Evolutionary conservation across 2,113 vertebrate species (phyloP).

Genomic region (Atrichornis clamosus): DNA sequence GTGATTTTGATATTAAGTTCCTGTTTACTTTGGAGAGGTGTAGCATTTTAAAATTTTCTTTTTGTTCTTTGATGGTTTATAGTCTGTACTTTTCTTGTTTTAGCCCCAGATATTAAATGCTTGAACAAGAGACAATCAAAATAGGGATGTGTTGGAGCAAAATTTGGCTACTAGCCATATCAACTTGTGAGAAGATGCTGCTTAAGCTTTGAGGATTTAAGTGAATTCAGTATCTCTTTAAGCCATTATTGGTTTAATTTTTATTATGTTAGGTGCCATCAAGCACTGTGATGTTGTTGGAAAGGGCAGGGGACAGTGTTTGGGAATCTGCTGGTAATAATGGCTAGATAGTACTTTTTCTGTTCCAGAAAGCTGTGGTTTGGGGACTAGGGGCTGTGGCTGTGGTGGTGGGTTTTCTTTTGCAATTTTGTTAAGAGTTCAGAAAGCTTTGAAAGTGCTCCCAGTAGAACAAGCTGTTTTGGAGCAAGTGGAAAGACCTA

Average conservation of each 20-base stretch:
- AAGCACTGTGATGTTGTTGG: neutral
- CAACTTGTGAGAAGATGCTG: neutral
- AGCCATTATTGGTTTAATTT: neutral
- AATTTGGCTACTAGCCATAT: neutral
- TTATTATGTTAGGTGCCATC: neutral
- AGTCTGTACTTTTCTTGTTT: neutral
- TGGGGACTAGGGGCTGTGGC: neutral
- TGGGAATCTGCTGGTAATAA: neutral
- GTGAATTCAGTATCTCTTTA: neutral
- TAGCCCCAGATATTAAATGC: neutral
- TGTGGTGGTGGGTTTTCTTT: neutral
- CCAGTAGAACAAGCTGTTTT: neutral
- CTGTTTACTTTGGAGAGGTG: neutral
- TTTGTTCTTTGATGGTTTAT: neutral
- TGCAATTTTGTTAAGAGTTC: neutral
- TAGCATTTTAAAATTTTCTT: neutral
- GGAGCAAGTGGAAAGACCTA: neutral
- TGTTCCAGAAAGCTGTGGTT: neutral
- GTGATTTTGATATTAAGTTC: neutral
- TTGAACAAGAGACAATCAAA: neutral
- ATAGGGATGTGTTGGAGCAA: neutral
- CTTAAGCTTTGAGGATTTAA: neutral
- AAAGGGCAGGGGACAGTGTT: neutral
- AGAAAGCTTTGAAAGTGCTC: neutral
- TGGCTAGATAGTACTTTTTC: neutral